These are phyloP conservation scores for Tetheella fluctuosa DNA, from an alignment of 2,888 invertebrate genomes.

Conservation along the genomic window DNA sequence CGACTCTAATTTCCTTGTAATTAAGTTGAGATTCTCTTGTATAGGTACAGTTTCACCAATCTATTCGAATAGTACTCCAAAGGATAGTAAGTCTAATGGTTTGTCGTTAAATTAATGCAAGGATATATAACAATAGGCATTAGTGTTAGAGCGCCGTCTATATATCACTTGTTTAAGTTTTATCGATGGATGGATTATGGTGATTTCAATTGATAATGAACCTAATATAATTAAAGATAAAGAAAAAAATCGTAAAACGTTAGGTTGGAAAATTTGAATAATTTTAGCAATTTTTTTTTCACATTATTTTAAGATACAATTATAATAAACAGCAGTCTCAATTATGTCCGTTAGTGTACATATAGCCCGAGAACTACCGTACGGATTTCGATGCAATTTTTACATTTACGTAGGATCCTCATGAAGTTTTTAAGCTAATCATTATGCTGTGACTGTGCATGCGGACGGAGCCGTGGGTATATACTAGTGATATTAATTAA, in stretches of 20 bases:
- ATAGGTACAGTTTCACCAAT: constrained; percentile 65
- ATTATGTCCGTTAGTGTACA: too few relatives aligned
- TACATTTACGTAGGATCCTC: too few relatives aligned
- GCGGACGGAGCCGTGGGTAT: too few relatives aligned
- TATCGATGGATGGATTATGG: background rate
- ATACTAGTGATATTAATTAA: background rate
- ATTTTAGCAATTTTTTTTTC: too few relatives aligned
- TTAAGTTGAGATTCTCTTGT: constrained; percentile 40
- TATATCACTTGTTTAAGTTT: constrained; percentile 3
- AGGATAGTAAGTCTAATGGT: constrained; percentile 80
- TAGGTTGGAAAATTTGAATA: background rate
- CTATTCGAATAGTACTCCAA: constrained; percentile 85
- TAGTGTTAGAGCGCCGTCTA: constrained; percentile 51
- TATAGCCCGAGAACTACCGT: too few relatives aligned
- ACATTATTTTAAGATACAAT: too few relatives aligned
- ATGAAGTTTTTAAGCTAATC: too few relatives aligned
- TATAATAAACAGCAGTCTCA: too few relatives aligned
- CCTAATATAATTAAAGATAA: background rate
- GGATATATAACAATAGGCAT: constrained; percentile 80
- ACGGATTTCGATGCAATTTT: background rate
- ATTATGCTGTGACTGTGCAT: too few relatives aligned
- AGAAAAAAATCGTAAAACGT: background rate
- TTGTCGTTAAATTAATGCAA: constrained; percentile 83
- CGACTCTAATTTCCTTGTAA: constrained; percentile 17
- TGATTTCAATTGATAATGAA: background rate